phyloP scores from a whole-genome alignment of 2,113 vertebrate species.

The Mesitornis unicolor region DNA sequence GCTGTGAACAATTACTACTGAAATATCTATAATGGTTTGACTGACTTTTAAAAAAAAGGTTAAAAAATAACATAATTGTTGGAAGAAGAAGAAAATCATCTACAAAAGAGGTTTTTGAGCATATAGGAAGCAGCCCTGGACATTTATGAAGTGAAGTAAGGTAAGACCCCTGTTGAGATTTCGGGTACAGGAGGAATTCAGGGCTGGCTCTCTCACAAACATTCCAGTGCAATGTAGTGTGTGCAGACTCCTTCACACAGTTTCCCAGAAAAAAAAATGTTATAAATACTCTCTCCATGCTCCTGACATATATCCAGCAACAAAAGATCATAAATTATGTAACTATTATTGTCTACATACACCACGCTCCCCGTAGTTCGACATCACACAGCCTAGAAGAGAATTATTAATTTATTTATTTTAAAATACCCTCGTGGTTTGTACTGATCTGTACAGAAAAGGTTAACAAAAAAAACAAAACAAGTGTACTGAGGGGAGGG shows the following conservation, averaged over 20 bases:
- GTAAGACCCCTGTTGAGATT: background rate
- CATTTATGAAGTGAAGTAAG: background rate
- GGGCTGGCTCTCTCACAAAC: background rate
- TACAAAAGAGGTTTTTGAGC: background rate
- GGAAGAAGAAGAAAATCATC: background rate
- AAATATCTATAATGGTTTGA: background rate
- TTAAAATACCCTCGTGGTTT: background rate
- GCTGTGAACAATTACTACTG: background rate
- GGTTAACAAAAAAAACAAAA: background rate
- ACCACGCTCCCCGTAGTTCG: background rate
- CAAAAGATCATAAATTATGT: slow-evolving; percentile 52
- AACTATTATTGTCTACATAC: slow-evolving; percentile 1
- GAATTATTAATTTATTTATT: background rate
- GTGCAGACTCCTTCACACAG: background rate
- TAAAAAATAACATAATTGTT: background rate
- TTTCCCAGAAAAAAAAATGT: background rate
- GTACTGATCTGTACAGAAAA: background rate
- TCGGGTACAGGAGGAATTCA: rapidly evolving
- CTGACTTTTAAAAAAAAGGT: background rate
- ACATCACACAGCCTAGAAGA: background rate
- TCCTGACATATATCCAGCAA: slow-evolving; percentile 23
- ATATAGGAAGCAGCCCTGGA: background rate
- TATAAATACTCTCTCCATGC: slow-evolving; percentile 37
- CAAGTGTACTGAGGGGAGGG: background rate
- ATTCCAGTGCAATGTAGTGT: background rate